A percentile compares a stretch with the other conserved stretches of the same genome.
phyloP scores from a whole-genome alignment of 2,113 vertebrate species.

The Terrapene triunguis region DNA sequence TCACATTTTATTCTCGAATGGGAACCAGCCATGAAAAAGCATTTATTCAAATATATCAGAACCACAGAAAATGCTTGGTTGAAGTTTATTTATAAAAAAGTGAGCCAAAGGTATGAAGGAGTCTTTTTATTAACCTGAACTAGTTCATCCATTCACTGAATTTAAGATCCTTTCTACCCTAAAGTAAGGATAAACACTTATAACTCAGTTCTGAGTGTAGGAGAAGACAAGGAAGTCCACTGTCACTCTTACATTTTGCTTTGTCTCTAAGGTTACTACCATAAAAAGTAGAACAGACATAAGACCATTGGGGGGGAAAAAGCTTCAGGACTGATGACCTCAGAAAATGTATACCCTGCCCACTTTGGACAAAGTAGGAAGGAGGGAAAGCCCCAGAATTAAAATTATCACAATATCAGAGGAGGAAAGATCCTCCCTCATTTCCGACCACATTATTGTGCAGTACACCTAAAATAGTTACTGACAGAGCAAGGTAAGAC shows the following conservation, averaged over 20 bases:
- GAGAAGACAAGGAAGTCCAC: background rate
- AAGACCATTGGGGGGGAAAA: background rate
- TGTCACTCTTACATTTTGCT: background rate
- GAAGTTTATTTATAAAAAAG: background rate
- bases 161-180: background rate
- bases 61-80: fast-evolving
- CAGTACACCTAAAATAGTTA: background rate
- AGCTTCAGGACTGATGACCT: background rate
- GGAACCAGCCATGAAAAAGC: background rate
- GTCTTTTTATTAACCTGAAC: background rate
- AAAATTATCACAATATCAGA: background rate
- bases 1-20: background rate
- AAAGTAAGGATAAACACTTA: background rate
- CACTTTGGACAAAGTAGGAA: fast-evolving
- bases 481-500: fast-evolving
- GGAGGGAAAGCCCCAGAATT: background rate
- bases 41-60: background rate
- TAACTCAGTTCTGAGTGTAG: background rate
- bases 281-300: background rate
- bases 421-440: background rate
- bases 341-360: background rate
- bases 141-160: background rate
- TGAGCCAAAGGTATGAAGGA: background rate
- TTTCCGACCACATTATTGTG: fast-evolving
- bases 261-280: background rate